Evolutionary conservation across 2,888 invertebrate species (phyloP), one percentile per base, ranked within the genome.

Genomic region (Pollenia amentaria): DNA sequence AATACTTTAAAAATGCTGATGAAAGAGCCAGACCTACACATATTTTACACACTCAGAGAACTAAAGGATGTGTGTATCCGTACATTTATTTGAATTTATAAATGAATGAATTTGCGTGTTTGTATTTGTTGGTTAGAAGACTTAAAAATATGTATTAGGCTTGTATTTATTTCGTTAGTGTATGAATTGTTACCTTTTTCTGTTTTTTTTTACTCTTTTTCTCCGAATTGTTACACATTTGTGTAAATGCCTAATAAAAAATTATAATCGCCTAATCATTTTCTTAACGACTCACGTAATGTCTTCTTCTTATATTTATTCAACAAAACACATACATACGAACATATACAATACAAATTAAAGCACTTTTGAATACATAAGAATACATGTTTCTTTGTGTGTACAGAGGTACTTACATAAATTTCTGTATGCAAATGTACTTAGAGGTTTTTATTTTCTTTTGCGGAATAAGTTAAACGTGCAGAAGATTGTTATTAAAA

Each of bases 261-360:
- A 84, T 87, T 87, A 88, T 89, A 89, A 89, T 89, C 88, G 87
- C 79, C 86, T 84, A 87, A 88, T 87, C 80, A 89, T 88, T 84
- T 80, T 88, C 81, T 73, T 86, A 89, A 89, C 87, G 86, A 84
- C 65, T 78, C 86, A 64, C 79, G 82, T 87, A 84, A 85, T 87
- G 80, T 83, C 48, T 55, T 83, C 10, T 38, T 65, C 18, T 46
- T 42, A 14, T n/a, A 64, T 6, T n/a, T 18, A 65, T 44, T 11
- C 40, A 42, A 18, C 16, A 42, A 44, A 14, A 11, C 44, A 18
- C 40, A 57, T 1, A 64, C 2, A 53, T 21, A 64, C 48, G 1
- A 18, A 40, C 11, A 46, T 11, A 4, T 2, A 38, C 10, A 44
- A 18, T 51, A 18, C 18, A 48, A 18, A 10, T 21, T 12, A 12